Evolutionary conservation across 2,113 vertebrate genomes (phyloP), one percentile per base, ranked within the genome.

Genomic region (Dromiciops gliroides): DNA sequence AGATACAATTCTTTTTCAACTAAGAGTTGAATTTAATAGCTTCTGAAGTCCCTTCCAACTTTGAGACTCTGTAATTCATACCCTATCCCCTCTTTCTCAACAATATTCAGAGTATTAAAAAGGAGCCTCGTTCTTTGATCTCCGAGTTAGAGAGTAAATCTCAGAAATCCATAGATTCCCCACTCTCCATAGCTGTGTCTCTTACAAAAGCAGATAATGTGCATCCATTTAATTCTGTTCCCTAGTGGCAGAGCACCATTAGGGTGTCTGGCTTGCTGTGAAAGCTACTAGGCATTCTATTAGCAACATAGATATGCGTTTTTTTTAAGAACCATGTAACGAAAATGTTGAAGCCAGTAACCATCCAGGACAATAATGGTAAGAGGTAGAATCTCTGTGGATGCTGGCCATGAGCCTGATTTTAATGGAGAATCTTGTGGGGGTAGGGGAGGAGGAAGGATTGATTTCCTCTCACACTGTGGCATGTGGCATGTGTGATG

Each of bases 341-440:
- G 16, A 14, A 37, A 37, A 14, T 7, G 16, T 44, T 83, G n/a
- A 44, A 83, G 16, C 37, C 67, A 83, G n/a, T 44, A 83, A 19
- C 16, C n/a, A n/a, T 44, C n/a, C 37, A 83, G n/a, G n/a, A 75
- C 12, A 75, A 83, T n/a, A 83, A 83, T 8, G 14, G 67, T 44
- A 75, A 19, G 67, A 83, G 37, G 67, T 44, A 23, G 14, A 44
- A 83, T 83, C 31, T 67, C 67, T 83, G 16, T 75, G 67, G 37
- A 83, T 83, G 4, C 67, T 83, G 67, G 4, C 37, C 67, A 67
- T n/a, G 31, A 67, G 4, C 12, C 60, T 83, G 31, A n/a, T n/a
- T 75, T 75, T 75, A 75, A 75, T 75, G 67, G 67, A 83, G 67
- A 83, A 83, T 83, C 67, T 83, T 83, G n/a, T n/a, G n/a, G n/a